These are phyloP conservation scores for Ceriagrion tenellum DNA, from an alignment of 2,888 invertebrate species.

Conservation along the genomic window DNA sequence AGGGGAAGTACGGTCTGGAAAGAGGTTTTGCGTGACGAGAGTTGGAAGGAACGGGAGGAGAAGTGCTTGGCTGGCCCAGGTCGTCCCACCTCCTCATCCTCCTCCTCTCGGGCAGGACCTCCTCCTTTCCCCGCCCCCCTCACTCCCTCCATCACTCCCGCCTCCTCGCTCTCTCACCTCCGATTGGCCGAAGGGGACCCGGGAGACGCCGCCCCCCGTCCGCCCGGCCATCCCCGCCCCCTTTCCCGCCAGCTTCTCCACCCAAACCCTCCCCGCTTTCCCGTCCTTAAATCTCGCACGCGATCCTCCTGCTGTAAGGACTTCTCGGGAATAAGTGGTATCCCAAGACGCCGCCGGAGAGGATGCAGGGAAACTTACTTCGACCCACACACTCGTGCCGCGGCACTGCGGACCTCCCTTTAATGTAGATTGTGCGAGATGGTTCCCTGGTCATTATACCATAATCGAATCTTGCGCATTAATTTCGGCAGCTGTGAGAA, in stretches of 20 bases:
- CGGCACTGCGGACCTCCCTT: too few species aligned
- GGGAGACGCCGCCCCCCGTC: constrained; percentile 55
- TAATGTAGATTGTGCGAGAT: too few species aligned
- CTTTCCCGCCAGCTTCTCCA: too few species aligned
- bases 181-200: constrained; percentile 52
- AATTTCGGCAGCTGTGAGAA: too few species aligned
- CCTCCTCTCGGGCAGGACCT: background rate
- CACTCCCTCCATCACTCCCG: background rate
- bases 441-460: too few species aligned
- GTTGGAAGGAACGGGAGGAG: constrained; percentile 42
- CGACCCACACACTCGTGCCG: background rate
- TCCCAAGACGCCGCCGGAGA: background rate
- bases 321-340: background rate
- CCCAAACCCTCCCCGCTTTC: constrained; percentile 16
- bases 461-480: too few species aligned
- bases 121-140: background rate
- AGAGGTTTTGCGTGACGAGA: background rate
- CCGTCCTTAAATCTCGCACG: background rate
- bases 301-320: background rate
- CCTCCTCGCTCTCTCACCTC: background rate
- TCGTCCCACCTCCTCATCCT: background rate
- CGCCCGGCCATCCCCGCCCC: constrained; percentile 6
- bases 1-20: background rate
- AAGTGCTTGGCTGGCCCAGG: constrained; percentile 29
- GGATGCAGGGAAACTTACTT: background rate